Base-by-base conservation (phyloP, 64 coral and sea anemone species). In the Actinia tenebrosa region DNA sequence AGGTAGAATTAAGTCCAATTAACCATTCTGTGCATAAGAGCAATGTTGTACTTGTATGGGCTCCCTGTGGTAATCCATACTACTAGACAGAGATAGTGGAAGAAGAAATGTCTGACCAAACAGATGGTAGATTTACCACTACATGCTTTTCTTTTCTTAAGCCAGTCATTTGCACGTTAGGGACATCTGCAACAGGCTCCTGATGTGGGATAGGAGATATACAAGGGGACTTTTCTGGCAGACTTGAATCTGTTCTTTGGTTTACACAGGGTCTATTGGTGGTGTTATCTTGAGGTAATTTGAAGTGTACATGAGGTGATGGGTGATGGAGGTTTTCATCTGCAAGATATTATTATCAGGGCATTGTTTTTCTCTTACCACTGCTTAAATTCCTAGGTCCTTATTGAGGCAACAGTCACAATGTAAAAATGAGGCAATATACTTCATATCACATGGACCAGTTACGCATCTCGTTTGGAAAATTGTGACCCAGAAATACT, bases 81-180 rank as follows among this genome's bases (percentile, higher is more conserved):
- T n/a, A 53, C 79, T 81, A 45, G 20, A 92, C 11, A 30, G 90
- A 92, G 53, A 92, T 45, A 61, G 85, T 92, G 52, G 90, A 92
- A n/a, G 86, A 92, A 58, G 90, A 92, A 37, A 92, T 78, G 83
- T 92, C 90, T 19, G 90, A 92, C 90, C 90, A 92, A 52, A 77
- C 85, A 72, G 79, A 87, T 15, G 90, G 90, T 26, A 92, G 60
- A 60, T 82, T 92, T 4, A 92, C 79, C 15, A 92, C 90, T 26
- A 92, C 90, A 59, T 64, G 83, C 53, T 54, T 59, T 64, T 45
- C 85, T 87, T 82, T 87, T 84, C 45, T 87, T 84, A 82, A 60
- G 44, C 61, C 58, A 53, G 16, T 13, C 44, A 18, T 59, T 71
- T 61, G 71, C 22, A 86, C 56, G 71, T 86, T 6, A 53, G 45